These are phyloP conservation scores for Poecilus cupreus DNA, from an alignment of 2,888 invertebrate species.

Conservation along the genomic window DNA sequence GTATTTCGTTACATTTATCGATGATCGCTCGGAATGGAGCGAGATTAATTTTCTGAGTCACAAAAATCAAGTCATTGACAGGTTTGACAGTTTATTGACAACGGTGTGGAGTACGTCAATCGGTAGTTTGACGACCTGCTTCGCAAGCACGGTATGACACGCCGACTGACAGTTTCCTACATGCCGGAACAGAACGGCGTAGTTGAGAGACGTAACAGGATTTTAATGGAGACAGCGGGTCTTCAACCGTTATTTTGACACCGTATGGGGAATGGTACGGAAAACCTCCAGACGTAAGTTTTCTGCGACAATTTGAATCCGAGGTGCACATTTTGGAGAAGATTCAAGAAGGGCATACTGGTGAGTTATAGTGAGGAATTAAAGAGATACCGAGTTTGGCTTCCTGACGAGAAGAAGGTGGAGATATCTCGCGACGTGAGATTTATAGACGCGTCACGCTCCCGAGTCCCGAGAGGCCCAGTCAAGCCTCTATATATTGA, in stretches of 20 bases:
- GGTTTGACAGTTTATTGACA: too few relatives aligned
- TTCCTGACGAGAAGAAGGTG: slow-evolving; percentile 42
- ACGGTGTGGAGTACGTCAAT: slow-evolving; percentile 61
- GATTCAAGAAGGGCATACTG: slow-evolving; percentile 51
- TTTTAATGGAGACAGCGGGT: slow-evolving; percentile 63
- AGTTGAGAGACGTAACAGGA: too few relatives aligned
- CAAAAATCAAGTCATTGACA: slow-evolving; percentile 62
- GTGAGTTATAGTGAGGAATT: slow-evolving; percentile 57
- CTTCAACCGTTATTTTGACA: slow-evolving; percentile 62
- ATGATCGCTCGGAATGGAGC: slow-evolving; percentile 58
- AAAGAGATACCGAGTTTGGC: slow-evolving; percentile 57
- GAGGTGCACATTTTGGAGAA: slow-evolving; percentile 23
- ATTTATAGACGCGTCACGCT: not conserved
- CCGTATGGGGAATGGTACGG: slow-evolving; percentile 57
- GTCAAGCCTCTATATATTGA: too few relatives aligned
- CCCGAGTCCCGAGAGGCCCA: not conserved
- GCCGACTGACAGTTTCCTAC: not conserved
- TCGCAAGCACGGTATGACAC: not conserved
- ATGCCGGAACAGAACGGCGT: too few relatives aligned
- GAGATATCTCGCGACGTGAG: slow-evolving; percentile 25
- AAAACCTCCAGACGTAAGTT: slow-evolving; percentile 38
- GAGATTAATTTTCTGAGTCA: slow-evolving; percentile 61
- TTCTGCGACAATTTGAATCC: slow-evolving; percentile 32
- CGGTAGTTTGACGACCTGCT: slow-evolving; percentile 35
- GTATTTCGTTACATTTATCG: slow-evolving; percentile 61